A percentile compares a stretch with the other conserved stretches of the same genome.
Evolutionary conservation across 2,113 vertebrate species (phyloP).

Genomic region (Sterna hirundo): DNA sequence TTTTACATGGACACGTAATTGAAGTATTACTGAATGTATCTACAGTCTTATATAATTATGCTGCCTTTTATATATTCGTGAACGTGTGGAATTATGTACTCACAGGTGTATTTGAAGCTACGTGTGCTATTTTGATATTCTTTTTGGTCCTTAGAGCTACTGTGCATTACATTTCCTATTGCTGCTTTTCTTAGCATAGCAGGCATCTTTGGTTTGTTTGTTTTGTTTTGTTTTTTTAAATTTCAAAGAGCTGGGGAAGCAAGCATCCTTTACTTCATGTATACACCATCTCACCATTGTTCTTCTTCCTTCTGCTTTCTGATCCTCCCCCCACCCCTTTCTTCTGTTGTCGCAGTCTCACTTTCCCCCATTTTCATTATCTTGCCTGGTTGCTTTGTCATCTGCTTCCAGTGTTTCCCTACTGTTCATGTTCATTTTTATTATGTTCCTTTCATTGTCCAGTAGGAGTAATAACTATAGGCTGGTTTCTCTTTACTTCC

Average conservation of each 20-base stretch:
- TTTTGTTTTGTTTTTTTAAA: background rate
- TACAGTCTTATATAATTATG: background rate
- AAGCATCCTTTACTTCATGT: background rate
- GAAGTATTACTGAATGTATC: background rate
- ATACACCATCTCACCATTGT: background rate
- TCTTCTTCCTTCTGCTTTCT: background rate
- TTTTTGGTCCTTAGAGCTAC: background rate
- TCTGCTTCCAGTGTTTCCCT: background rate
- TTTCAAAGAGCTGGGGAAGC: background rate
- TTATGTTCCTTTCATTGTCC: background rate
- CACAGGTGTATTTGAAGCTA: background rate
- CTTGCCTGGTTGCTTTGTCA: background rate
- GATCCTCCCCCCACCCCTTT: fast-evolving
- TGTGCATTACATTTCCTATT: background rate
- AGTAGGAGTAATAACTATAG: background rate
- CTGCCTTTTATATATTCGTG: background rate
- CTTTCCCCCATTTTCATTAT: background rate
- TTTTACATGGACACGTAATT: background rate
- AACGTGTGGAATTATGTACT: background rate
- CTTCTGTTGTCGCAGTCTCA: background rate
- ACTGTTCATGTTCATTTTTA: background rate
- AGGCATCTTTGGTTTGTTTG: background rate
- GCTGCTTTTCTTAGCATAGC: background rate
- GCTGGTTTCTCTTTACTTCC: background rate
- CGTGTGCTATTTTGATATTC: background rate